phyloP scores from a whole-genome alignment of 2,113 vertebrate genomes.

The Notothenia coriiceps region DNA sequence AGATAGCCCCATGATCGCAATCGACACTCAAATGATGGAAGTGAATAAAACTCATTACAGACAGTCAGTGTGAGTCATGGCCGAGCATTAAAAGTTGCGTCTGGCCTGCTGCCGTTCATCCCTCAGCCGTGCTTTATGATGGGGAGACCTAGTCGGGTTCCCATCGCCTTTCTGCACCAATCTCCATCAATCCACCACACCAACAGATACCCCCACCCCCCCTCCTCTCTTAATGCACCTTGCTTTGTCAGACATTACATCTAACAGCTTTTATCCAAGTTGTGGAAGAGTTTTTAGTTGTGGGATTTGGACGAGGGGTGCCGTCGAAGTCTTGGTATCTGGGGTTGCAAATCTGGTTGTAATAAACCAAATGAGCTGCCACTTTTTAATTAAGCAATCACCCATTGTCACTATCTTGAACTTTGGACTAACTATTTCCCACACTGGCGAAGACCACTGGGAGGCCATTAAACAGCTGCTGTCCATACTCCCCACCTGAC shows the following conservation, averaged over 20 bases:
- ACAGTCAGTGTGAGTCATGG: conserved; percentile 90
- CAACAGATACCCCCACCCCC: conserved; percentile 32
- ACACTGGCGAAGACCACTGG: background rate
- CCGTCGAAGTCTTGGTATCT: conserved; percentile 44
- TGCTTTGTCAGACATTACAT: conserved; percentile 44
- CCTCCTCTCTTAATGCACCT: conserved; percentile 34
- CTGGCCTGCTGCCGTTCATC: conserved; percentile 87
- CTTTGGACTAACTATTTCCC: conserved; percentile 43
- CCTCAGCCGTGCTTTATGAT: conserved; percentile 96
- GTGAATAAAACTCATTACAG: conserved; percentile 99
- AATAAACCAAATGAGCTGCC: conserved; percentile 62
- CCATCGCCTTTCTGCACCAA: conserved; percentile 87
- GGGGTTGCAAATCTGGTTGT: conserved; percentile 48
- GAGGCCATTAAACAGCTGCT: conserved; percentile 24
- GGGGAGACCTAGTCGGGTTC: conserved; percentile 82
- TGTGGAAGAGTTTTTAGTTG: conserved; percentile 38
- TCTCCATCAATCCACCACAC: conserved; percentile 92
- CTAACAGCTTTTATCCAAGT: conserved; percentile 27
- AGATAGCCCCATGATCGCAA: conserved; percentile 98
- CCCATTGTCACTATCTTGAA: conserved; percentile 23
- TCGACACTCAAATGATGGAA: conserved; percentile 99
- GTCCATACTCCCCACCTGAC: conserved; percentile 43
- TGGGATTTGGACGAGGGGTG: conserved; percentile 32
- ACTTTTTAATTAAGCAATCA: conserved; percentile 49
- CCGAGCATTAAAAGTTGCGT: conserved; percentile 96